Evolutionary conservation across 2,888 invertebrate species (phyloP).

Genomic region (Craniophora ligustri): DNA sequence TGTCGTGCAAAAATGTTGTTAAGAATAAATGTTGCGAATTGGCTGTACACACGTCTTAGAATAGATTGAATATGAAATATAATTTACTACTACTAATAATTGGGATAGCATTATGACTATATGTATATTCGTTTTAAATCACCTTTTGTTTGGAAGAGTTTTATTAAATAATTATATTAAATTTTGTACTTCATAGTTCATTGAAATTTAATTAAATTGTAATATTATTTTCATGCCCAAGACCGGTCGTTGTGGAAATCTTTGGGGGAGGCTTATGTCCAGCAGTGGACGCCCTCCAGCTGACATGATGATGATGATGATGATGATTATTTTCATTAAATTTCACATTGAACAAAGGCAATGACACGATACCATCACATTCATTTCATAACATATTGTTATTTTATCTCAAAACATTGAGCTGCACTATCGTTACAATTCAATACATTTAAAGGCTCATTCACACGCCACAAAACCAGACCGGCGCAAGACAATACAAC

Average conservation of each 20-base stretch:
- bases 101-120: too few relatives aligned
- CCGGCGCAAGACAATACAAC: conserved; percentile 45
- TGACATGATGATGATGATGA: conserved; percentile 7
- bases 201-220: too few relatives aligned
- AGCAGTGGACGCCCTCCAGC: too few relatives aligned
- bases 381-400: conserved; percentile 25
- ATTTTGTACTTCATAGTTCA: too few relatives aligned
- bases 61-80: conserved; percentile 3
- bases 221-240: too few relatives aligned
- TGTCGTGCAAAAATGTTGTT: conserved; percentile 21
- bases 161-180: too few relatives aligned
- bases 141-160: too few relatives aligned
- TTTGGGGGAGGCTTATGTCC: too few relatives aligned
- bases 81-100: too few relatives aligned
- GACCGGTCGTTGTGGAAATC: too few relatives aligned
- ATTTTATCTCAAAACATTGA: conserved; percentile 42
- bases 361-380: conserved; percentile 15
- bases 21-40: conserved; percentile 21
- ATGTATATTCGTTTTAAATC: too few relatives aligned
- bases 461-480: conserved; percentile 26
- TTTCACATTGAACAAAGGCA: conserved; percentile 18
- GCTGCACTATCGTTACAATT: conserved; percentile 34
- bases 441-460: conserved; percentile 47
- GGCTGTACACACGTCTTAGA: conserved; percentile 7
- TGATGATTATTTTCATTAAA: conserved; percentile 5